Percentiles rank a stretch among this genome's conserved stretches.
These are phyloP conservation scores for Diaperis boleti DNA, from an alignment of 2,888 invertebrate genomes.

Conservation along the genomic window DNA sequence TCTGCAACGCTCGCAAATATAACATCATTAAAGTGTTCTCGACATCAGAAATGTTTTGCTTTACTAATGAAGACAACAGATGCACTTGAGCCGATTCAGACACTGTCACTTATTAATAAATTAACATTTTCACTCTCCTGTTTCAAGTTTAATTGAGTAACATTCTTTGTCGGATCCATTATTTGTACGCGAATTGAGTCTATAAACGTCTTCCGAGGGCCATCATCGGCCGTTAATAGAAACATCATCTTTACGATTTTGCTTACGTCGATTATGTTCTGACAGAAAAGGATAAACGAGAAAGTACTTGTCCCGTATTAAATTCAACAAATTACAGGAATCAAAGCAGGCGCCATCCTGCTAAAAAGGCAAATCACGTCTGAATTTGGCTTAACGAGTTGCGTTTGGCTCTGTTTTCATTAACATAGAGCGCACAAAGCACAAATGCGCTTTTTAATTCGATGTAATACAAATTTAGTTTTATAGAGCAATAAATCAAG, in stretches of 20 bases:
- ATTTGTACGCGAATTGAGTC: slow-evolving; percentile 35
- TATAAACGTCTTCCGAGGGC: slow-evolving; percentile 23
- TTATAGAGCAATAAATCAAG: slow-evolving; percentile 56
- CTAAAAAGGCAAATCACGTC: slow-evolving; percentile 30
- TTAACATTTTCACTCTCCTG: slow-evolving; percentile 40
- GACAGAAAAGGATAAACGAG: slow-evolving; percentile 14
- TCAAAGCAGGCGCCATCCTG: slow-evolving; percentile 7
- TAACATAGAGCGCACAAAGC: slow-evolving; percentile 28
- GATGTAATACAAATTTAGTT: slow-evolving; percentile 54
- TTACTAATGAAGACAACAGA: slow-evolving; percentile 60
- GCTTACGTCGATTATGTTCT: slow-evolving; percentile 11
- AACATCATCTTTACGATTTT: slow-evolving; percentile 12
- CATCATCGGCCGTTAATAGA: slow-evolving; percentile 7
- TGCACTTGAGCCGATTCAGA: slow-evolving; percentile 47
- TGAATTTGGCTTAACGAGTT: slow-evolving; percentile 37
- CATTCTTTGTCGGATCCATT: slow-evolving; percentile 33
- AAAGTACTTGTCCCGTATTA: slow-evolving; percentile 28
- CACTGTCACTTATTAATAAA: slow-evolving; percentile 48
- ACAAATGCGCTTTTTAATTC: slow-evolving; percentile 49
- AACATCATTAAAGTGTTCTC: slow-evolving; percentile 60
- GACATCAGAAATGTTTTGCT: slow-evolving; percentile 56
- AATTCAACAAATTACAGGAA: slow-evolving; percentile 23
- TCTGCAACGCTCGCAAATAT: slow-evolving; percentile 56
- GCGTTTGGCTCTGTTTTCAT: slow-evolving; percentile 25
- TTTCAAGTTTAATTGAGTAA: slow-evolving; percentile 35